These are phyloP conservation scores for Nibea albiflora DNA, from an alignment of 2,113 vertebrate species.

Conservation along the genomic window DNA sequence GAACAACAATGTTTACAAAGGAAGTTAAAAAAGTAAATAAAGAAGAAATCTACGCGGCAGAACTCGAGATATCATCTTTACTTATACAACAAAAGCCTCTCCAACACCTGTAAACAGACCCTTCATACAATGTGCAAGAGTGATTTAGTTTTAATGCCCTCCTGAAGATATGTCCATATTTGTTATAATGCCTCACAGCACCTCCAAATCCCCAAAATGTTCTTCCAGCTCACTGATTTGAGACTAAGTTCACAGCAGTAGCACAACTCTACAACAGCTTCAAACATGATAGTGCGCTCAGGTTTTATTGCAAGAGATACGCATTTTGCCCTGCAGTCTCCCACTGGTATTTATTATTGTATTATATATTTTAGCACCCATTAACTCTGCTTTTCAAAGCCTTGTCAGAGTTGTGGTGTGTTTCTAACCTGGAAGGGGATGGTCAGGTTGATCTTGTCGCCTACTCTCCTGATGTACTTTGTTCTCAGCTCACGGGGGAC, in stretches of 20 bases:
- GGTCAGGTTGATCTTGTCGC: conserved; percentile 89
- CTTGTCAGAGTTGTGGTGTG: not conserved
- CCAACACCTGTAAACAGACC: not conserved
- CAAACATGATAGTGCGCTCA: not conserved
- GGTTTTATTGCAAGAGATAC: not conserved
- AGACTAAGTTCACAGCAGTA: not conserved
- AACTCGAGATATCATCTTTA: not conserved
- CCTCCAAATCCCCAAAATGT: not conserved
- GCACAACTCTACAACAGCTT: not conserved
- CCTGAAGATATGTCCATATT: not conserved
- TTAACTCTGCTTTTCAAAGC: not conserved
- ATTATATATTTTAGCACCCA: not conserved
- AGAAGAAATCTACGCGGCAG: not conserved
- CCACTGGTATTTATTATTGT: not conserved
- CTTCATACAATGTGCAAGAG: not conserved
- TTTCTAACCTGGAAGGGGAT: conserved; percentile 91
- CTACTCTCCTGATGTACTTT: conserved; percentile 89
- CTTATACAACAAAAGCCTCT: not conserved
- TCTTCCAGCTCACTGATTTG: not conserved
- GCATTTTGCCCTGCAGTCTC: not conserved
- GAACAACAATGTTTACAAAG: not conserved
- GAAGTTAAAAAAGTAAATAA: not conserved
- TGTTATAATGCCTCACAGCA: not conserved
- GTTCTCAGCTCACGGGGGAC: conserved; percentile 90
- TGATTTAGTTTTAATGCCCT: not conserved